A percentile compares a stretch with the other conserved stretches of the same genome.
Evolutionary conservation across 1,140 invertebrate genomes (phyloP).

Genomic region (Bathynomus jamesi): DNA sequence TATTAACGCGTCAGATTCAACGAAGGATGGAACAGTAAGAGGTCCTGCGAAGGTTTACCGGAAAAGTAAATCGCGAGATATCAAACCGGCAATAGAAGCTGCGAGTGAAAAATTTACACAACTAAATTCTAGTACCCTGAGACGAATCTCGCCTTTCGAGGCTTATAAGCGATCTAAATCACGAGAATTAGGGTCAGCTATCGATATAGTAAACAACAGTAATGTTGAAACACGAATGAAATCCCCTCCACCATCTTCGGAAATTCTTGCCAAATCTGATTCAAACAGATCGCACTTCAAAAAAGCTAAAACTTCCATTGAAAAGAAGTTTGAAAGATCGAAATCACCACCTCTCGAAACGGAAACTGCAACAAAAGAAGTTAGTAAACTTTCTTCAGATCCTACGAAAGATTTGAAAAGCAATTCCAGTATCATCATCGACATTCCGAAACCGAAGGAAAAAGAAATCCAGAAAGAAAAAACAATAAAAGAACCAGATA

Average conservation of each 20-base stretch:
- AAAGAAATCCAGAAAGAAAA: conserved; percentile 20
- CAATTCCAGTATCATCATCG: not conserved
- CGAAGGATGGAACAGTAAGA: conserved; percentile 18
- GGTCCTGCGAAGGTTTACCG: conserved; percentile 15
- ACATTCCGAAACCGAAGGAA: conserved; percentile 5
- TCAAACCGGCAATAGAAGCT: conserved; percentile 32
- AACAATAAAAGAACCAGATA: conserved; percentile 25
- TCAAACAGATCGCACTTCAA: conserved; percentile 25
- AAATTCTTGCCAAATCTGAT: not conserved
- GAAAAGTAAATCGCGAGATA: conserved; percentile 28
- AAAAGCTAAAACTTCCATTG: conserved; percentile 15
- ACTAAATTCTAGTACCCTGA: conserved; percentile 29
- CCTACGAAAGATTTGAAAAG: not conserved
- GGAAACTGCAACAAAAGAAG: not conserved
- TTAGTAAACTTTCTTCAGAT: not conserved
- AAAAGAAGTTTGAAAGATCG: conserved; percentile 17
- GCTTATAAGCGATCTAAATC: conserved; percentile 32
- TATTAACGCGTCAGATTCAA: conserved; percentile 7
- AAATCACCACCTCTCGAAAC: conserved; percentile 12
- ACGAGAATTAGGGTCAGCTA: conserved; percentile 19
- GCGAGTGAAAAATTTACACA: conserved; percentile 32
- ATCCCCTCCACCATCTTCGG: conserved; percentile 7
- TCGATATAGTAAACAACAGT: conserved; percentile 5
- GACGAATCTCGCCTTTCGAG: conserved; percentile 33
- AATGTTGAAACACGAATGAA: not conserved